A percentile compares a stretch with the other conserved stretches of the same genome.
These are phyloP conservation scores for Cephalopholis sonnerati DNA, from an alignment of 2,113 vertebrate genomes.

Conservation along the genomic window DNA sequence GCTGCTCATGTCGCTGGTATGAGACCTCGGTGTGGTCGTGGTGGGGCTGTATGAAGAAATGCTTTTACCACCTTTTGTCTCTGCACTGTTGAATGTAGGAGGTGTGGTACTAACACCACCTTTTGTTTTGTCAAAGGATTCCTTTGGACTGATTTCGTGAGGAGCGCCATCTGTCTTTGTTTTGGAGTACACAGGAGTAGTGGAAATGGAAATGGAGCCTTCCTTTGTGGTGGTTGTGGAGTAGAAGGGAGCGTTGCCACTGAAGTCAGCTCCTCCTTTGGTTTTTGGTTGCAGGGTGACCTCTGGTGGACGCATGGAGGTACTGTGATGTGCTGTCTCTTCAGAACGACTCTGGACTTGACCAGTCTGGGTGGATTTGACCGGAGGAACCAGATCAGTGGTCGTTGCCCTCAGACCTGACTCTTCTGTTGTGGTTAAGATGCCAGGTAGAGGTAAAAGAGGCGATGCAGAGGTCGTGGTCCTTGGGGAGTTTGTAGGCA, in stretches of 20 bases:
- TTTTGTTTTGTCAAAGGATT: slow-evolving; percentile 7
- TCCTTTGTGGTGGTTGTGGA: slow-evolving; percentile 11
- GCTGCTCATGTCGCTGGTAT: slow-evolving; percentile 28
- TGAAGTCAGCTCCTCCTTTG: slow-evolving; percentile 1
- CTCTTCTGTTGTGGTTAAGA: slow-evolving; percentile 51
- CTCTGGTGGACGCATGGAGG: slow-evolving; percentile 37
- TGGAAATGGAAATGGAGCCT: not conserved
- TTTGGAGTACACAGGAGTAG: not conserved
- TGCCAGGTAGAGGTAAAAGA: slow-evolving; percentile 28
- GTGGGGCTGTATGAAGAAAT: slow-evolving; percentile 13
- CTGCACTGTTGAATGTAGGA: not conserved
- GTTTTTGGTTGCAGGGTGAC: slow-evolving; percentile 13
- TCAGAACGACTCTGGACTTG: slow-evolving; percentile 9
- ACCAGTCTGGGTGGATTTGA: slow-evolving; percentile 20
- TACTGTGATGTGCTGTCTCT: slow-evolving; percentile 1
- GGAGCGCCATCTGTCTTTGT: slow-evolving; percentile 6
- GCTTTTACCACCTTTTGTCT: slow-evolving; percentile 23
- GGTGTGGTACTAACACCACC: not conserved
- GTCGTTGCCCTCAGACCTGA: slow-evolving; percentile 20
- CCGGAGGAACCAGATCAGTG: slow-evolving; percentile 12
- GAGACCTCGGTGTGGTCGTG: not conserved
- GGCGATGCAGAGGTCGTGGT: slow-evolving; percentile 32
- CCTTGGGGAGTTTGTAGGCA: slow-evolving; percentile 21
- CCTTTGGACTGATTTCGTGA: not conserved
- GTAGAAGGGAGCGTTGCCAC: slow-evolving; percentile 25